Evolutionary conservation across 1,140 invertebrate species (phyloP).

Genomic region (Delia radicum): DNA sequence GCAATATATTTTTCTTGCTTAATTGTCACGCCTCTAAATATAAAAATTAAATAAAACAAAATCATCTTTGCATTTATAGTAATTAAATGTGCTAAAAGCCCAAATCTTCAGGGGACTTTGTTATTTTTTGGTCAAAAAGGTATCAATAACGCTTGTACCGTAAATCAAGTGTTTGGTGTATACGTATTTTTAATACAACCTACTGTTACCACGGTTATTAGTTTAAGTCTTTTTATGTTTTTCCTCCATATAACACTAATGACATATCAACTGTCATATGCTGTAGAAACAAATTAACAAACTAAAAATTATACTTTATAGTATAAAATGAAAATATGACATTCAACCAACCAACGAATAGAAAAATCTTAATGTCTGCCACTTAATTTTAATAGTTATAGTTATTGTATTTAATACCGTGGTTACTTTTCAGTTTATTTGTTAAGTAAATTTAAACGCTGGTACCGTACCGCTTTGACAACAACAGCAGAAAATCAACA

Average conservation of each 20-base stretch:
- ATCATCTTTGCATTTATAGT: no score
- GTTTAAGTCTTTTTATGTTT: neutral
- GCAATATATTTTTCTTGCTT: no score
- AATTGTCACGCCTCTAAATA: no score
- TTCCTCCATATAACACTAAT: neutral
- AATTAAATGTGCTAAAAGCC: no score
- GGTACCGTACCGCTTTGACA: neutral
- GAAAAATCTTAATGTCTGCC: constrained; percentile 11
- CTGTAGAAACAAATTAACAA: constrained; percentile 3
- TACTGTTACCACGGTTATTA: neutral
- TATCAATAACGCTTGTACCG: no score
- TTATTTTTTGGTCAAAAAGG: no score
- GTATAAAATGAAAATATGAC: neutral
- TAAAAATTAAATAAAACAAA: no score
- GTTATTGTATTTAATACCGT: neutral
- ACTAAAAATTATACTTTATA: neutral
- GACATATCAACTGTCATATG: constrained; percentile 19
- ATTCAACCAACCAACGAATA: neutral
- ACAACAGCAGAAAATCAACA: neutral
- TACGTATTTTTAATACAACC: neutral
- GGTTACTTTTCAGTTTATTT: neutral
- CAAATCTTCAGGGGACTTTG: no score
- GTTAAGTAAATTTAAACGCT: neutral
- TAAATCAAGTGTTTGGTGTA: neutral
- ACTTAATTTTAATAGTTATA: constrained; percentile 17